These are phyloP conservation scores for Melipona bicolor DNA, from an alignment of 2,888 invertebrate genomes.

Conservation along the genomic window DNA sequence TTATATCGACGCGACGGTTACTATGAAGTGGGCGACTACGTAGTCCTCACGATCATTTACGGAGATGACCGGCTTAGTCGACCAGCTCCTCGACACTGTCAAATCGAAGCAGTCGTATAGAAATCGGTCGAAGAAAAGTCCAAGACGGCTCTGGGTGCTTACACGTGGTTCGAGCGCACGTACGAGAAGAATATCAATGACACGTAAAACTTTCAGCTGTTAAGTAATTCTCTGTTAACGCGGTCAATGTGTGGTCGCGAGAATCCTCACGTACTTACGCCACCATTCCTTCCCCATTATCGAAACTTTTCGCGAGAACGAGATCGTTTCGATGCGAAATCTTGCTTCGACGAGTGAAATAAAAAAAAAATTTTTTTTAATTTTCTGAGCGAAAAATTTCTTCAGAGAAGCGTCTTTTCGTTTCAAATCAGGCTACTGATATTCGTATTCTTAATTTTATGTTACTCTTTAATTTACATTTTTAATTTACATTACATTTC, in stretches of 20 bases:
- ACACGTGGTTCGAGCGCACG: slow-evolving; percentile 55
- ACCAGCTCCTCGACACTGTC: slow-evolving; percentile 27
- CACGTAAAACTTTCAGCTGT: slow-evolving; percentile 75
- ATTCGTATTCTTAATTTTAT: too few relatives aligned
- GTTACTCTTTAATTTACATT: too few relatives aligned
- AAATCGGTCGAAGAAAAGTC: slow-evolving; percentile 57
- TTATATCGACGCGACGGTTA: too few relatives aligned
- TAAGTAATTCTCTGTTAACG: slow-evolving; percentile 72
- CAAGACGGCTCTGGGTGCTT: slow-evolving; percentile 2
- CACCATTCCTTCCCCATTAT: not conserved
- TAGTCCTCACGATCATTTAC: not conserved
- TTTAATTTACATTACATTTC: too few relatives aligned
- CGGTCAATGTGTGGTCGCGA: slow-evolving; percentile 21
- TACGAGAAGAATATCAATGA: slow-evolving; percentile 74
- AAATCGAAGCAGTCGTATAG: slow-evolving; percentile 35
- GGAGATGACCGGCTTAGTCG: slow-evolving; percentile 5
- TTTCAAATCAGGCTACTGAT: too few relatives aligned
- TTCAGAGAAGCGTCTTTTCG: too few relatives aligned
- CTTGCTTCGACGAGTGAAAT: not conserved
- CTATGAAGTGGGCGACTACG: not conserved
- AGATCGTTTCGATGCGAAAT: slow-evolving; percentile 2
- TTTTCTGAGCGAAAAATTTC: not conserved
- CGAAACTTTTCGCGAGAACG: slow-evolving; percentile 24
- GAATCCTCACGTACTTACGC: slow-evolving; percentile 38
- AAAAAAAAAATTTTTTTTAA: too few relatives aligned